Conservation (phyloP, 1,140 invertebrate species). For the Gerris buenoi region DNA sequence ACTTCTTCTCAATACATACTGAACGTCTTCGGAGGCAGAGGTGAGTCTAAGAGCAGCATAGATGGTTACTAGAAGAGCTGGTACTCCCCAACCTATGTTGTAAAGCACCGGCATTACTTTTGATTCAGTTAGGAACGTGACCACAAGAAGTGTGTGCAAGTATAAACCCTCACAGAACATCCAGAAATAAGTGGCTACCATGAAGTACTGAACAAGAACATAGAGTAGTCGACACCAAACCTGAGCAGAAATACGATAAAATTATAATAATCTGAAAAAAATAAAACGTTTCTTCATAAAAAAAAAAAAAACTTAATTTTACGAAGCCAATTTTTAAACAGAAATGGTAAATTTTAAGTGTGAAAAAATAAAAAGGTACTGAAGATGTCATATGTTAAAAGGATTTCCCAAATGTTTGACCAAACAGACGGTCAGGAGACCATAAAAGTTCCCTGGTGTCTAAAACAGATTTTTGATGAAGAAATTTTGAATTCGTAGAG, state of each 20-base stretch:
- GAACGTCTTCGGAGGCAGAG: conserved; percentile 16
- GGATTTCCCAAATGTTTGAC: too few species aligned
- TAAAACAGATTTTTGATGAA: too few species aligned
- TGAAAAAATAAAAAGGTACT: too few species aligned
- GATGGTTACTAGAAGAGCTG: conserved; percentile 19
- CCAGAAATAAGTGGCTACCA: conserved; percentile 65
- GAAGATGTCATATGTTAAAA: too few species aligned
- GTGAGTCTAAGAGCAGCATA: conserved; percentile 19
- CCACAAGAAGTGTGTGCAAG: conserved; percentile 59
- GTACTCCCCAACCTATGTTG: conserved; percentile 50
- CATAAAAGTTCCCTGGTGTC: too few species aligned
- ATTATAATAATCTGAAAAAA: too few species aligned
- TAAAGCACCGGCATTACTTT: conserved; percentile 49
- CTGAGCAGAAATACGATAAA: conserved; percentile 11
- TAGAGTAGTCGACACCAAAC: conserved; percentile 23
- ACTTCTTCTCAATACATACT: conserved; percentile 23
- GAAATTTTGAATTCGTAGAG: too few species aligned
- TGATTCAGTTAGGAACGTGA: conserved; percentile 51
- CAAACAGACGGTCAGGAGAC: too few species aligned
- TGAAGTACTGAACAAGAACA: conserved; percentile 42
- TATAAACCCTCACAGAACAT: conserved; percentile 71
- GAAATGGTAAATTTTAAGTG: not conserved
- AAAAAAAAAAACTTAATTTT: too few species aligned
- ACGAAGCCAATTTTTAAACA: not conserved
- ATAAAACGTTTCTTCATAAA: too few species aligned